Conservation (phyloP, 1,140 invertebrate species). For the Hetaerina americana region DNA sequence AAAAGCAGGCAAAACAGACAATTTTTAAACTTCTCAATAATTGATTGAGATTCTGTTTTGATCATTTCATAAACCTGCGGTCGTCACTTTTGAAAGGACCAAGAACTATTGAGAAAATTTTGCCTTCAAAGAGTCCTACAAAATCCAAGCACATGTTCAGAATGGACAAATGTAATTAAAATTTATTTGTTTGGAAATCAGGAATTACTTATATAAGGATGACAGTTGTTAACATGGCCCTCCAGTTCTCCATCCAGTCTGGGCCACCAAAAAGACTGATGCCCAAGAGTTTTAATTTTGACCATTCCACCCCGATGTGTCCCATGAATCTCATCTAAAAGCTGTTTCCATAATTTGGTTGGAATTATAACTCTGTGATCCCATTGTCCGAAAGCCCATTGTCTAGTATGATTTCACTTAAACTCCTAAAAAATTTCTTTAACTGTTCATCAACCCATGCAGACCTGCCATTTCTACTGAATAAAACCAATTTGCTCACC, state of each 20-base stretch:
- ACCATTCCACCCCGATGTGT: background rate
- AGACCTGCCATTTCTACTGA: background rate
- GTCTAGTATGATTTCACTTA: background rate
- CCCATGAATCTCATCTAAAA: background rate
- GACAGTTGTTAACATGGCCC: background rate
- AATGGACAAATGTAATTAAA: background rate
- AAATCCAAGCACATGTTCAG: background rate
- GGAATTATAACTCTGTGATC: background rate
- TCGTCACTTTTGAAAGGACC: background rate
- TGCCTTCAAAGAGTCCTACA: background rate
- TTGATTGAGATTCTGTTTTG: background rate
- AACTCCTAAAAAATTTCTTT: background rate
- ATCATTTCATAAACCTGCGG: background rate
- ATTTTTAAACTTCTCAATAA: background rate
- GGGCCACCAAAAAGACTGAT: background rate
- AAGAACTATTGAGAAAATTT: background rate
- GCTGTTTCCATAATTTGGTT: background rate
- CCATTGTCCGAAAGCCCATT: background rate
- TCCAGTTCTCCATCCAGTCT: background rate
- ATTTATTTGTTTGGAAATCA: background rate
- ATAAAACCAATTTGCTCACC: background rate
- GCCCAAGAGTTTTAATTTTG: background rate
- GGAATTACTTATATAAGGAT: background rate
- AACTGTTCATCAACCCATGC: background rate
- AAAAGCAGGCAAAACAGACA: background rate